Conservation (phyloP, 2,888 invertebrate species). For the Anthrax anthrax region DNA sequence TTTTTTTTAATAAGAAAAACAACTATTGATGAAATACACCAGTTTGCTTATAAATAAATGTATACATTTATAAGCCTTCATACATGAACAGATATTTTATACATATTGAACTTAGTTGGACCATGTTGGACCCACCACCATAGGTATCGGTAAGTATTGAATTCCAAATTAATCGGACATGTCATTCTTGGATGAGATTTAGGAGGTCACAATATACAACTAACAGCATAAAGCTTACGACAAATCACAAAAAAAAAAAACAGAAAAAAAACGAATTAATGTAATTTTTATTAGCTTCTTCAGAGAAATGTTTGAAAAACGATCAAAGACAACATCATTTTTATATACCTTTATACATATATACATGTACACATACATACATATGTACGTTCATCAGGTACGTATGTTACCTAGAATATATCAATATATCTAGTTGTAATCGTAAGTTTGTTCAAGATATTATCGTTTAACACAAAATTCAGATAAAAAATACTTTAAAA, state of each 20-base stretch:
- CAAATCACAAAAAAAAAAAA: not conserved
- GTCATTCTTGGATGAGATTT: constrained; percentile 11
- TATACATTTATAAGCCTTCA: too few species aligned
- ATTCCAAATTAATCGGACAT: constrained; percentile 13
- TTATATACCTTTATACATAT: not conserved
- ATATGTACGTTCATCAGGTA: too few species aligned
- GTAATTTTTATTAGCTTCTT: constrained; percentile 10
- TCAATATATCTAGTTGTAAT: too few species aligned
- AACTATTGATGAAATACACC: too few species aligned
- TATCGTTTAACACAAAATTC: too few species aligned
- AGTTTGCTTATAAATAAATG: too few species aligned
- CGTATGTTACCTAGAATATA: not conserved
- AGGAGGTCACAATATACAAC: constrained; percentile 8
- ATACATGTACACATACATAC: too few species aligned
- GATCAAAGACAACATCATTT: constrained; percentile 6
- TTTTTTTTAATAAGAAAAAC: too few species aligned
- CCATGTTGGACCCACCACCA: not conserved
- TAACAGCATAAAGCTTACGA: not conserved
- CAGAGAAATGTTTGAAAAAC: constrained; percentile 10
- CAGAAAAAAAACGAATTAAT: not conserved
- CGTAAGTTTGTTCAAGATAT: too few species aligned
- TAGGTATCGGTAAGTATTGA: constrained; percentile 6
- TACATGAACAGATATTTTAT: too few species aligned
- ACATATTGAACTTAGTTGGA: too few species aligned
- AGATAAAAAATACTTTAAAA: too few species aligned